Evolutionary conservation across 1,140 invertebrate species (phyloP).

Genomic region (Drosophila equinoxialis): DNA sequence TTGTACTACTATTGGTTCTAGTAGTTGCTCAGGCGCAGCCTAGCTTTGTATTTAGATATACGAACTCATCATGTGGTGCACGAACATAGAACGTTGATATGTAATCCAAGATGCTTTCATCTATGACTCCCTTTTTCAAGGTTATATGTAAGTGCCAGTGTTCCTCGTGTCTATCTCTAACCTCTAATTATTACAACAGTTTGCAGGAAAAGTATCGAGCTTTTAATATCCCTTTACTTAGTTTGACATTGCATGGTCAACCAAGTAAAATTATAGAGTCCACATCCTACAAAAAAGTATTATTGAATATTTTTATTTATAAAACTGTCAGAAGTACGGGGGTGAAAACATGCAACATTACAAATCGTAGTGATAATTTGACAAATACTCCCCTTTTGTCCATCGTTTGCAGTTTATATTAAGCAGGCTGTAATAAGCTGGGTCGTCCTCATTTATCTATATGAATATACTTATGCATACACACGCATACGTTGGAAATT

Average conservation of each 20-base stretch:
- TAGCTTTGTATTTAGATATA: too few species aligned
- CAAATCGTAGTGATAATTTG: constrained; percentile 34
- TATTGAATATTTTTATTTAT: background rate
- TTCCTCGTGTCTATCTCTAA: background rate
- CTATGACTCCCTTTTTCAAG: too few species aligned
- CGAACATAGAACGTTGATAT: too few species aligned
- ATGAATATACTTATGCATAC: background rate
- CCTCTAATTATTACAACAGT: background rate
- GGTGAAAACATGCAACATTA: background rate
- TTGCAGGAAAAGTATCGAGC: background rate
- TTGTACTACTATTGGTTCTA: background rate
- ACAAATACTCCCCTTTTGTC: constrained; percentile 38
- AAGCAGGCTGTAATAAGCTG: background rate
- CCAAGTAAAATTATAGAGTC: constrained; percentile 7
- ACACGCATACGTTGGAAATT: background rate
- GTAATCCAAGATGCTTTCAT: too few species aligned
- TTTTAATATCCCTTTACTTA: background rate
- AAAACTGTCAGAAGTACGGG: background rate
- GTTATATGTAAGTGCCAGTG: too few species aligned
- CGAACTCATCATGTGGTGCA: too few species aligned
- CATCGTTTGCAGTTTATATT: constrained; percentile 3
- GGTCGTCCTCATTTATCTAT: background rate
- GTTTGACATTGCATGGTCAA: background rate
- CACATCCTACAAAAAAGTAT: background rate
- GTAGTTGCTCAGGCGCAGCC: too few species aligned